Base-by-base conservation (phyloP, 1,140 invertebrate genomes). In the Acarapis woodi region DNA sequence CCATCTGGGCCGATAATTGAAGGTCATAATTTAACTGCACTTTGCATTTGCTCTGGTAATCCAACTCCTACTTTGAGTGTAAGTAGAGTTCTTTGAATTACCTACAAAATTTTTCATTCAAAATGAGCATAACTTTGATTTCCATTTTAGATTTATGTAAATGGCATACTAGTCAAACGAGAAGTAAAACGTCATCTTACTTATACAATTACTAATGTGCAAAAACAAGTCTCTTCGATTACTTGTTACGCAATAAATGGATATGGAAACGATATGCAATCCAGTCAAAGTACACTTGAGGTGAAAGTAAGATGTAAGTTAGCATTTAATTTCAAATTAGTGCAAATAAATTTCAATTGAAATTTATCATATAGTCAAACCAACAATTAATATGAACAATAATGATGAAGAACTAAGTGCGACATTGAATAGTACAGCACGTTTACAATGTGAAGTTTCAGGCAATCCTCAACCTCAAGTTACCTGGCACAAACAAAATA, bases 31-130 rank as follows among this genome's bases (percentile, higher is more conserved):
- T 75, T 79, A 68, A 78, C 73, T 0, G 66, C 77, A 28, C 56
- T 77, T 0, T 79, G 75, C 47, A 71, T 77, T 31, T 74, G 73
- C 4, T 67, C 75, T 60, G 71, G 71, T 23, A 73, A 70, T 19
- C 75, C 75, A 0, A 70, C 71, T 29, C 75, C 75, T 0, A 75
- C 68, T 0, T 73, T 77, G 24, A 74, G 72, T 0, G 55, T 79
- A 0, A n/a, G n/a, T n/a, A n/a, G n/a, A n/a, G n/a, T n/a, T n/a
- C n/a, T n/a, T n/a, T n/a, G n/a, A n/a, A 77, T 75, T 46, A 66
- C 73, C 35, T 66, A 67, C 37, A 72, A 73, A 25, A 62, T 70
- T 40, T 56, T 75, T 4, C 65, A 75, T 12, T 39, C 42, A n/a
- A 38, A 44, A 22, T 37, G 41, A 4, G 36, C 43, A 5, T 42